Conservation (phyloP, 2,888 invertebrate species). For the Lithophane leautieri region DNA sequence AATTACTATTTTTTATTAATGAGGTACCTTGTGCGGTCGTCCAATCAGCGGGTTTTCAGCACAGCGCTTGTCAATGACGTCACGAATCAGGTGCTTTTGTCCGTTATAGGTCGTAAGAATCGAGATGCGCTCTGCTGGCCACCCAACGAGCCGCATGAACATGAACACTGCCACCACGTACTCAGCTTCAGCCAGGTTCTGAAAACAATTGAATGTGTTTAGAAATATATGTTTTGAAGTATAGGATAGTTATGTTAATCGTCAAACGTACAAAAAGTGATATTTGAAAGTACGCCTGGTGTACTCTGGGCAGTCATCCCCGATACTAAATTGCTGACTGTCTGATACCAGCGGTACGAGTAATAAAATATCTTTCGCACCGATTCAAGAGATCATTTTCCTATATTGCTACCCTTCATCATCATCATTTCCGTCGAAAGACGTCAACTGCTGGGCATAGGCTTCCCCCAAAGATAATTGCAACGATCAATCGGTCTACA, state of each 20-base stretch:
- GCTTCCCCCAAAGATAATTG: background rate
- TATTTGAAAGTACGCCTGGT: background rate
- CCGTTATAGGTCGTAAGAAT: slow-evolving; percentile 99
- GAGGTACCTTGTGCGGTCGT: slow-evolving; percentile 95
- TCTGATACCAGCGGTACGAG: background rate
- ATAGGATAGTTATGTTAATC: background rate
- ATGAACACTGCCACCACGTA: slow-evolving; percentile 99
- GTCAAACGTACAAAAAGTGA: background rate
- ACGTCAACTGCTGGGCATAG: background rate
- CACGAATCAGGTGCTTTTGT: slow-evolving; percentile 98
- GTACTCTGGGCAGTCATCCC: background rate
- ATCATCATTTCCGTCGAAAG: background rate
- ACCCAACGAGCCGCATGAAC: slow-evolving; percentile 99
- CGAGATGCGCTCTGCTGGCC: slow-evolving; percentile 98
- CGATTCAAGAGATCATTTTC: background rate
- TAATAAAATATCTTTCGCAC: background rate
- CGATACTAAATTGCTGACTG: background rate
- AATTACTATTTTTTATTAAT: background rate
- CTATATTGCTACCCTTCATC: background rate
- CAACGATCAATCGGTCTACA: background rate
- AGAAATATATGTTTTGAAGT: background rate
- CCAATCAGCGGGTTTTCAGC: slow-evolving; percentile 98
- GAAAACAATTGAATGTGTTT: slow-evolving; percentile 42
- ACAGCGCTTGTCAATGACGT: slow-evolving; percentile 98
- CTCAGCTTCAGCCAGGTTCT: slow-evolving; percentile 97